Percentiles rank a stretch among this genome's conserved stretches.
These are phyloP conservation scores for Nothobranchius kuhntae DNA, from an alignment of 2,113 vertebrate genomes.

Conservation along the genomic window DNA sequence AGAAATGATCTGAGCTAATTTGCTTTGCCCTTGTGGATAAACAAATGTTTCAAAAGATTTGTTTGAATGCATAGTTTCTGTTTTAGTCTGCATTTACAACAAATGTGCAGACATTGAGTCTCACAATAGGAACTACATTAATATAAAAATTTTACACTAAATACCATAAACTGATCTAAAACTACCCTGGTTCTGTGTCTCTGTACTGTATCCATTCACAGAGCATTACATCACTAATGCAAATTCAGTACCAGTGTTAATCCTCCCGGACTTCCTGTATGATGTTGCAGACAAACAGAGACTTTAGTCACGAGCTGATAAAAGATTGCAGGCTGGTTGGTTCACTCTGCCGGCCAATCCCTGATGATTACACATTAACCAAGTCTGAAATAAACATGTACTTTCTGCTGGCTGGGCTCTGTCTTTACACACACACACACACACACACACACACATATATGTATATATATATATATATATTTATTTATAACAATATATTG, in stretches of 20 bases:
- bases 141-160: not conserved
- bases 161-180: not conserved
- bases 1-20: not conserved
- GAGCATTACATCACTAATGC: constrained; percentile 68
- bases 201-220: constrained; percentile 56
- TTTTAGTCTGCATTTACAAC: not conserved
- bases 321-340: constrained; percentile 26
- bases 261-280: constrained; percentile 54
- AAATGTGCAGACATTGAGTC: too few species aligned
- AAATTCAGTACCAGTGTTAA: constrained; percentile 58
- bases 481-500: too few species aligned
- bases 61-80: not conserved
- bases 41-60: not conserved
- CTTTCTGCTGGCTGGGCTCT: constrained; percentile 24
- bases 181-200: not conserved
- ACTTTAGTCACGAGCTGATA: constrained; percentile 51
- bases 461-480: too few species aligned
- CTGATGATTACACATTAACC: constrained; percentile 21
- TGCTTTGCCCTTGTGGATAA: not conserved
- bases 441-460: too few species aligned
- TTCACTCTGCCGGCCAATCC: constrained; percentile 25
- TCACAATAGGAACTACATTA: too few species aligned
- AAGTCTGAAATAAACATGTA: constrained; percentile 27
- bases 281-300: constrained; percentile 39
- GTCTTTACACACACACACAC: too few species aligned